These are phyloP conservation scores for Melozone crissalis DNA, from an alignment of 2,113 vertebrate genomes.

Conservation along the genomic window DNA sequence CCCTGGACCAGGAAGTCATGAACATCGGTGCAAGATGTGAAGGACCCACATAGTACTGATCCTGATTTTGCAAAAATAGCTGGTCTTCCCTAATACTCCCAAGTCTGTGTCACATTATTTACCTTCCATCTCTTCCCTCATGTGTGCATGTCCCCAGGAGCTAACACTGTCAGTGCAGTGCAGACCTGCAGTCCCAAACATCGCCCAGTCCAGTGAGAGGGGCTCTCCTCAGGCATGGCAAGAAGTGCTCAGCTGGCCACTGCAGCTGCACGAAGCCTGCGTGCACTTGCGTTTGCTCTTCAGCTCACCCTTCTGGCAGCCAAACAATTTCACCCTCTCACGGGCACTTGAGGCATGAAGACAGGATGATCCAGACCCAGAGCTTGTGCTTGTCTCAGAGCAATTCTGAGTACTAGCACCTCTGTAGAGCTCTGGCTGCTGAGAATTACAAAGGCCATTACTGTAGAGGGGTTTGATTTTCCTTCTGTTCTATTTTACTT, in stretches of 20 bases:
- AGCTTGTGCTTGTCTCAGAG: background rate
- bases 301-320: background rate
- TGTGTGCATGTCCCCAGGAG: background rate
- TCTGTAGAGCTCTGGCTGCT: background rate
- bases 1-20: background rate
- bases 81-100: background rate
- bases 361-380: background rate
- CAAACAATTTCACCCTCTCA: background rate
- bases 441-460: background rate
- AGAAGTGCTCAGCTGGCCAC: background rate
- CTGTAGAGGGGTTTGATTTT: background rate
- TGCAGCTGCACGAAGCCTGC: accelerated
- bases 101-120: background rate
- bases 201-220: background rate
- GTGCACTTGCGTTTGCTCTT: background rate
- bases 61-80: background rate
- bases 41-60: background rate
- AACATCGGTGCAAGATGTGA: background rate
- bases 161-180: background rate
- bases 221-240: background rate
- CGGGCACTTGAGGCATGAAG: background rate
- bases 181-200: background rate
- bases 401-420: background rate
- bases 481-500: background rate
- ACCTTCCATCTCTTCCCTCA: background rate